phyloP scores from a whole-genome alignment of 2,797 vertebrate genomes.

The Pangasius larnaudii region DNA sequence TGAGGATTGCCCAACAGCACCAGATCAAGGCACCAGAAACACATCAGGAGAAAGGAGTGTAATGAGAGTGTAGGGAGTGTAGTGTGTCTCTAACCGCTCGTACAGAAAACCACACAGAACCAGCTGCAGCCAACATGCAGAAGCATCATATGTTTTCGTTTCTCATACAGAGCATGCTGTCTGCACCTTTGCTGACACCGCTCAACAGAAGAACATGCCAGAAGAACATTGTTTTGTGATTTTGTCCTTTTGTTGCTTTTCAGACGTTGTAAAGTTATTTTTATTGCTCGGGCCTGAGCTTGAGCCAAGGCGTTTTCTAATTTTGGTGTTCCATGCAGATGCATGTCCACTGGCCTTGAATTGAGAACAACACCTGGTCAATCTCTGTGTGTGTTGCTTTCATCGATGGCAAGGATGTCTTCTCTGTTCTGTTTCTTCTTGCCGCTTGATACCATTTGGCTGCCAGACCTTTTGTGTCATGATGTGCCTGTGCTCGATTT shows the following conservation, averaged over 20 bases:
- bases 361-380: neutral
- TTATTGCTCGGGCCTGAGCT: neutral
- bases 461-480: neutral
- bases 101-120: neutral
- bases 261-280: neutral
- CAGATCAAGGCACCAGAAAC: neutral
- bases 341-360: neutral
- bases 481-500: neutral
- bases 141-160: neutral
- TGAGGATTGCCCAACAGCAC: neutral
- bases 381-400: neutral
- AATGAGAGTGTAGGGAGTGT: no score
- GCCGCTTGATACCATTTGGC: neutral
- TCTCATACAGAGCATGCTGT: neutral
- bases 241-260: neutral
- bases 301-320: neutral
- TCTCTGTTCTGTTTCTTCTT: neutral
- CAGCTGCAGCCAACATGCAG: neutral
- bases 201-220: neutral
- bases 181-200: neutral
- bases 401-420: neutral
- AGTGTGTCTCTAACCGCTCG: no score
- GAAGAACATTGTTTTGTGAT: neutral
- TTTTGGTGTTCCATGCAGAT: neutral
- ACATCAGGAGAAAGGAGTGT: neutral